phyloP scores from a whole-genome alignment of 2,797 vertebrate genomes.

The Atherinosoma microstoma region DNA sequence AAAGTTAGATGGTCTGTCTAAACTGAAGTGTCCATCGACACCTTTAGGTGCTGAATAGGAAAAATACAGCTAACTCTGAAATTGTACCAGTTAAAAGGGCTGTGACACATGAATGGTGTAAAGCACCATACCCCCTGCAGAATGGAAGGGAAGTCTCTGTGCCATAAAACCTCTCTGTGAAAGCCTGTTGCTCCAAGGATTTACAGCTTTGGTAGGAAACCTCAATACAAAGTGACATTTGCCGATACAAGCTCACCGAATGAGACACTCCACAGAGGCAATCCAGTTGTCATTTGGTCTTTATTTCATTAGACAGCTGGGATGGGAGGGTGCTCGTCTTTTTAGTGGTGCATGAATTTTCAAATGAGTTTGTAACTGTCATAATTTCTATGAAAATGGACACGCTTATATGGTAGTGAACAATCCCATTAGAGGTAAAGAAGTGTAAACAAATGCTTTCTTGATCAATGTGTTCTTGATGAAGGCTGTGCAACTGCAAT shows the following conservation, averaged over 20 bases:
- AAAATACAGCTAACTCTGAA: conserved; percentile 53
- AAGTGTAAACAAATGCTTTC: background rate
- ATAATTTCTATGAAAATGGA: background rate
- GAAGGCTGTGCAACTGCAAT: background rate
- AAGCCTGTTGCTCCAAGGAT: conserved; percentile 80
- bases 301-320: conserved; percentile 40
- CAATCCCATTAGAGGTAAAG: background rate
- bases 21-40: background rate
- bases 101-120: conserved; percentile 78
- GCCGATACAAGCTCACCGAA: conserved; percentile 66
- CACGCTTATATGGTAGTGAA: background rate
- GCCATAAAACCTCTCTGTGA: conserved; percentile 80
- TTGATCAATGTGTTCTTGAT: background rate
- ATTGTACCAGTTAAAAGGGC: conserved; percentile 75
- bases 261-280: conserved; percentile 52
- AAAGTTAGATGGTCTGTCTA: background rate
- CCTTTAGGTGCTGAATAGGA: conserved; percentile 4
- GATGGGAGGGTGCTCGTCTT: background rate
- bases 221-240: conserved; percentile 78
- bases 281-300: conserved; percentile 41
- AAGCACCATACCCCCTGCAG: conserved; percentile 81
- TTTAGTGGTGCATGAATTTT: background rate
- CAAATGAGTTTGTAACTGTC: background rate
- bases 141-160: conserved; percentile 83
- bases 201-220: conserved; percentile 78